phyloP scores from a whole-genome alignment of 2,888 invertebrate species.

The Leptura quadrifasciata region DNA sequence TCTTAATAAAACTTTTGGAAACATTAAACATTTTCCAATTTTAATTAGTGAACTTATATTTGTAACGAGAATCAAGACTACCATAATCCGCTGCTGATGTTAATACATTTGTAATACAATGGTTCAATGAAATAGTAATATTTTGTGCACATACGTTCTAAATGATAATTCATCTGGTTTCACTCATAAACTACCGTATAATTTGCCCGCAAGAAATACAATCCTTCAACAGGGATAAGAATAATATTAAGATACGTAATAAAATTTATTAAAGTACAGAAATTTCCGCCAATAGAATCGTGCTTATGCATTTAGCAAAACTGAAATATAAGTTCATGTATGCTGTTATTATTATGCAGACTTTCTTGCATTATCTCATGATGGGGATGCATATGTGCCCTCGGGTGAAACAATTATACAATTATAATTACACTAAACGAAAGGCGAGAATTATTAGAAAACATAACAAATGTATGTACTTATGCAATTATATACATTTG shows the following conservation, averaged over 20 bases:
- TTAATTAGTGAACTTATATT: no score
- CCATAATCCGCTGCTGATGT: neutral
- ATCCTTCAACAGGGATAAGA: slow-evolving; percentile 36
- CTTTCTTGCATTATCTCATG: slow-evolving; percentile 49
- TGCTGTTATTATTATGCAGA: slow-evolving; percentile 44
- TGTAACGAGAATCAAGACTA: no score
- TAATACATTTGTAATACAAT: neutral
- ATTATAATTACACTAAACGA: slow-evolving; percentile 49
- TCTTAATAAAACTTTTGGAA: no score
- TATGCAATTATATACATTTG: slow-evolving; percentile 23
- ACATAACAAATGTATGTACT: slow-evolving; percentile 24
- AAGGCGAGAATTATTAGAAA: slow-evolving; percentile 47
- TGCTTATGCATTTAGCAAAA: slow-evolving; percentile 42
- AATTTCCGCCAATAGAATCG: slow-evolving; percentile 45
- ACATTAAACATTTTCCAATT: no score
- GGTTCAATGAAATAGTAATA: slow-evolving; percentile 13
- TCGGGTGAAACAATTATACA: slow-evolving; percentile 46
- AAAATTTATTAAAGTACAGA: slow-evolving; percentile 48
- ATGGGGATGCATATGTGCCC: slow-evolving; percentile 46
- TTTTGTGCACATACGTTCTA: slow-evolving; percentile 4
- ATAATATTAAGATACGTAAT: slow-evolving; percentile 43
- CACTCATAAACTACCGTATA: slow-evolving; percentile 43
- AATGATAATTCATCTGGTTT: slow-evolving; percentile 38
- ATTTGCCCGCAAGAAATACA: slow-evolving; percentile 41
- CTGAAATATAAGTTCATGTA: slow-evolving; percentile 33